Evolutionary conservation across 2,797 vertebrate species (phyloP).

Genomic region (Pyrocephalus nanus): DNA sequence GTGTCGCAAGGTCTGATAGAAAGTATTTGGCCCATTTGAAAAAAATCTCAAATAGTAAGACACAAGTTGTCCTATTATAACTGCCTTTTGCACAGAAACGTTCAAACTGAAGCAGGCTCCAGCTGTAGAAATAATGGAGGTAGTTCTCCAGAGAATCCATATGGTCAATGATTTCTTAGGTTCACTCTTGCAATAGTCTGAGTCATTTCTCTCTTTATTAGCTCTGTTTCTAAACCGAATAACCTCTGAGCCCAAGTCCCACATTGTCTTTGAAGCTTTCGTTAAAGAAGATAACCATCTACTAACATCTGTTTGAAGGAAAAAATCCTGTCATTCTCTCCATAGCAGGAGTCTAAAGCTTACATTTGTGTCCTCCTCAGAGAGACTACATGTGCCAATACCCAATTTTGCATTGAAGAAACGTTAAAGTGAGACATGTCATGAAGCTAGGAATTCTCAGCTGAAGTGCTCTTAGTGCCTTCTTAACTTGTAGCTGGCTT

Average conservation of each 20-base stretch:
- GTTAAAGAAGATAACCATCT: neutral
- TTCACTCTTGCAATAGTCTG: neutral
- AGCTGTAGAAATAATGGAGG: neutral
- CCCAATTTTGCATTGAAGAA: neutral
- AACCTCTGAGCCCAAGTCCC: neutral
- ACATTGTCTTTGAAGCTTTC: neutral
- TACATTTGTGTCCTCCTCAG: neutral
- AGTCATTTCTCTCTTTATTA: neutral
- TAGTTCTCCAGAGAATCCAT: neutral
- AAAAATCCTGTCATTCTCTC: neutral
- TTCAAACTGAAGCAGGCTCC: neutral
- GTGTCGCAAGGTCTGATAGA: neutral
- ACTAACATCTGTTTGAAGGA: neutral
- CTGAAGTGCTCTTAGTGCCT: constrained; percentile 1
- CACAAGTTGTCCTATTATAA: neutral
- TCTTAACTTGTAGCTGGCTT: constrained; percentile 11
- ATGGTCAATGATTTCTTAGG: neutral
- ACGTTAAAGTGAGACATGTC: neutral
- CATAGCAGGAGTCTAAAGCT: neutral
- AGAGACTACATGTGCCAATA: neutral
- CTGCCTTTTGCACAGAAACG: neutral
- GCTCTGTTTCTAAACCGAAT: neutral
- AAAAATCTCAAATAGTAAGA: neutral
- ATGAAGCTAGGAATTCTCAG: neutral
- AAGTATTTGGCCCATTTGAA: neutral